These are phyloP conservation scores for Eupithecia tripunctaria DNA, from an alignment of 2,888 invertebrate species.

Conservation along the genomic window DNA sequence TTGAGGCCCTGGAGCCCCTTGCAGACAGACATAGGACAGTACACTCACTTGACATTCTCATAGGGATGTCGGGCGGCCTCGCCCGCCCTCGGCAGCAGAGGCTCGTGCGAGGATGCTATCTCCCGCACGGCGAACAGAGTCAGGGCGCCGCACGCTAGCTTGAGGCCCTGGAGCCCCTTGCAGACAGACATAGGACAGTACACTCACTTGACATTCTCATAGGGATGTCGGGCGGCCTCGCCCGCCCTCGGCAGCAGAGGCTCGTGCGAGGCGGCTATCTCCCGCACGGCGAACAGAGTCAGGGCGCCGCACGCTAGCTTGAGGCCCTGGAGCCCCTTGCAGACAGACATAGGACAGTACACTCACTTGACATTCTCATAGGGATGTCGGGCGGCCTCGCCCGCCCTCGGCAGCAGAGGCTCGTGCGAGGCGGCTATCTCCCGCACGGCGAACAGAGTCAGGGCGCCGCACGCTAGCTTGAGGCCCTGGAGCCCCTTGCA, in stretches of 20 bases:
- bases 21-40: no score
- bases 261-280: constrained; percentile 87
- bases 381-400: constrained; percentile 24
- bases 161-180: constrained; percentile 96
- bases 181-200: constrained; percentile 73
- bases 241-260: constrained; percentile 56
- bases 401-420: constrained; percentile 57
- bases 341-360: constrained; percentile 60
- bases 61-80: constrained; percentile 25
- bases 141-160: constrained; percentile 92
- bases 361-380: no score
- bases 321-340: constrained; percentile 97
- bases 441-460: constrained; percentile 88
- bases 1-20: no score
- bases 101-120: constrained; percentile 85
- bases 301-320: constrained; percentile 89
- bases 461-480: no score
- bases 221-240: constrained; percentile 22
- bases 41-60: constrained; percentile 38
- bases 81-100: constrained; percentile 55
- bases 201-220: constrained; percentile 32
- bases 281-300: constrained; percentile 90
- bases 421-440: constrained; percentile 88
- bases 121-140: constrained; percentile 93
- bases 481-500: no score